These are phyloP conservation scores for Drosophila pruinosa DNA, from an alignment of 1,140 invertebrate species.

Conservation along the genomic window DNA sequence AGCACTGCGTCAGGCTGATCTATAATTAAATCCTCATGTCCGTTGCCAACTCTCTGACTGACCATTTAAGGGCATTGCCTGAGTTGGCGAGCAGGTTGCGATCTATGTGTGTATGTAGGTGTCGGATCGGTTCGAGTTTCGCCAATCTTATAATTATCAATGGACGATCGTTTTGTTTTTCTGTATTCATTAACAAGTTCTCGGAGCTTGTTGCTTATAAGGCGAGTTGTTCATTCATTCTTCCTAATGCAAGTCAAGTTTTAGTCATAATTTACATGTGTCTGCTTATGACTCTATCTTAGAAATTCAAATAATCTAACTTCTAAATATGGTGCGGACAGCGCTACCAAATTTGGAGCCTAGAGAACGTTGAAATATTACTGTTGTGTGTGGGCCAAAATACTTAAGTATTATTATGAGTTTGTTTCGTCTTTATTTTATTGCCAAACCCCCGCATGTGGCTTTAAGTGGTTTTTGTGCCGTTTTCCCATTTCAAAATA, in stretches of 20 bases:
- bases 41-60: constrained; percentile 28
- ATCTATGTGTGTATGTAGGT: constrained; percentile 23
- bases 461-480: constrained; percentile 28
- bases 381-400: constrained; percentile 24
- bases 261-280: constrained; percentile 74
- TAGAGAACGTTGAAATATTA: constrained; percentile 15
- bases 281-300: constrained; percentile 61
- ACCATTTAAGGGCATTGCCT: constrained; percentile 68
- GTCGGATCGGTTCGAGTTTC: constrained; percentile 34
- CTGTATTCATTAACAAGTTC: constrained; percentile 71
- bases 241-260: constrained; percentile 61
- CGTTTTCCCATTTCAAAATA: constrained; percentile 13
- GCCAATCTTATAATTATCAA: constrained; percentile 77
- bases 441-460: constrained; percentile 48
- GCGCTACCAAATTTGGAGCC: constrained; percentile 63
- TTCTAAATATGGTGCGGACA: constrained; percentile 58
- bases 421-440: constrained; percentile 43
- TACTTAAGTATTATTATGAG: constrained; percentile 54
- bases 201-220: constrained; percentile 55
- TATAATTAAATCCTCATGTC: constrained; percentile 54
- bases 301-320: constrained; percentile 34
- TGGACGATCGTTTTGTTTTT: constrained; percentile 65
- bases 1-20: neutral
- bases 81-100: constrained; percentile 32
- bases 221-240: constrained; percentile 50